These are phyloP conservation scores for Megalurothrips usitatus DNA, from an alignment of 2,888 invertebrate species.

Conservation along the genomic window DNA sequence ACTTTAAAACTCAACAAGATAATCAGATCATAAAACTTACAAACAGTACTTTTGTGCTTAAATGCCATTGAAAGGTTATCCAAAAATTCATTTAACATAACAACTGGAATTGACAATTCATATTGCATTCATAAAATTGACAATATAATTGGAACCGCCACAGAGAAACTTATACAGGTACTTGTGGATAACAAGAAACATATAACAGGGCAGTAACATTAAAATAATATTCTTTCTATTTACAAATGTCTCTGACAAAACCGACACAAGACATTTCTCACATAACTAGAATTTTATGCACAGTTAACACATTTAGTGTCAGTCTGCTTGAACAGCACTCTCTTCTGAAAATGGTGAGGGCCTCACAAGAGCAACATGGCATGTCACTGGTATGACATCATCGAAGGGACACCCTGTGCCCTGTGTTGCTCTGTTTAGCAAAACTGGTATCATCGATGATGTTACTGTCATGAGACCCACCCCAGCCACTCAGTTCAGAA, in stretches of 20 bases:
- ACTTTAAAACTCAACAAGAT: neutral
- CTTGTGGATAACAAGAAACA: constrained; percentile 25
- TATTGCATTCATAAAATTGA: neutral
- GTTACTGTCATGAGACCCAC: too few species aligned
- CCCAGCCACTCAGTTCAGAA: too few species aligned
- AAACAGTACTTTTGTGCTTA: neutral
- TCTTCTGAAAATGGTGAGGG: too few species aligned
- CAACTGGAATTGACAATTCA: neutral
- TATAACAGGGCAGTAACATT: constrained; percentile 6
- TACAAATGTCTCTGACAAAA: neutral
- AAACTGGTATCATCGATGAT: too few species aligned
- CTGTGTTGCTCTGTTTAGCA: too few species aligned
- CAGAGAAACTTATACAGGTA: constrained; percentile 18
- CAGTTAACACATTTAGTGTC: neutral
- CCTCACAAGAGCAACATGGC: too few species aligned
- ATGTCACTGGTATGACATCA: too few species aligned
- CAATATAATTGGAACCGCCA: neutral
- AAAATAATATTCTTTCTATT: neutral
- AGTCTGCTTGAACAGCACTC: neutral
- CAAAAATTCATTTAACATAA: neutral
- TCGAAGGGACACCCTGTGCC: too few species aligned
- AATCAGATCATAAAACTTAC: neutral
- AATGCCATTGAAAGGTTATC: neutral
- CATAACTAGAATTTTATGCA: neutral
- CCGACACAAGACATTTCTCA: constrained; percentile 3